Evolutionary conservation across 2,113 vertebrate genomes (phyloP).

Genomic region (Emydura subglobosa): DNA sequence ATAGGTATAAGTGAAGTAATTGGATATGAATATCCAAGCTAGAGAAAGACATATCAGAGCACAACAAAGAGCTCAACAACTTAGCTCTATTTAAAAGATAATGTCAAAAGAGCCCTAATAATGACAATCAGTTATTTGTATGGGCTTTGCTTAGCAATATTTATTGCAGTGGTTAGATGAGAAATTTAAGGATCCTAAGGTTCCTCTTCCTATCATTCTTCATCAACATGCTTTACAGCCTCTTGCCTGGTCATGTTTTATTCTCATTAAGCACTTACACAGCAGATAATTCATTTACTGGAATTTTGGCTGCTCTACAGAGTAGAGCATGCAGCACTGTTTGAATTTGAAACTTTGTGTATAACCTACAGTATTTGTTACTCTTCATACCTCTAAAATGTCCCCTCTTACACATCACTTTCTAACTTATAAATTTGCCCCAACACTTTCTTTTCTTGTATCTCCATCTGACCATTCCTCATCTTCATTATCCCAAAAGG

Average conservation of each 20-base stretch:
- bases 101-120: not conserved
- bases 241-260: not conserved
- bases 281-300: not conserved
- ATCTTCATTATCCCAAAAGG: not conserved
- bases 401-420: not conserved
- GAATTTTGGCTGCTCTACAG: not conserved
- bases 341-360: not conserved
- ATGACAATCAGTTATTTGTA: not conserved
- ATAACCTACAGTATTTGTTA: not conserved
- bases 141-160: not conserved
- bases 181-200: not conserved
- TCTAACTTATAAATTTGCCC: not conserved
- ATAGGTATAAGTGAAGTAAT: not conserved
- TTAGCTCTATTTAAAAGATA: not conserved
- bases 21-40: not conserved
- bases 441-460: not conserved
- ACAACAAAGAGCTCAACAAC: fast-evolving
- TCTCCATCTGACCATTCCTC: not conserved
- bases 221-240: not conserved
- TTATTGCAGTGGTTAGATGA: not conserved
- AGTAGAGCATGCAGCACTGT: not conserved
- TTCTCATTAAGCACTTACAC: not conserved
- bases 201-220: not conserved
- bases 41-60: not conserved
- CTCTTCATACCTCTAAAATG: not conserved